These are phyloP conservation scores for Phyllostomus hastatus DNA, from an alignment of 2,113 vertebrate genomes.

Conservation along the genomic window DNA sequence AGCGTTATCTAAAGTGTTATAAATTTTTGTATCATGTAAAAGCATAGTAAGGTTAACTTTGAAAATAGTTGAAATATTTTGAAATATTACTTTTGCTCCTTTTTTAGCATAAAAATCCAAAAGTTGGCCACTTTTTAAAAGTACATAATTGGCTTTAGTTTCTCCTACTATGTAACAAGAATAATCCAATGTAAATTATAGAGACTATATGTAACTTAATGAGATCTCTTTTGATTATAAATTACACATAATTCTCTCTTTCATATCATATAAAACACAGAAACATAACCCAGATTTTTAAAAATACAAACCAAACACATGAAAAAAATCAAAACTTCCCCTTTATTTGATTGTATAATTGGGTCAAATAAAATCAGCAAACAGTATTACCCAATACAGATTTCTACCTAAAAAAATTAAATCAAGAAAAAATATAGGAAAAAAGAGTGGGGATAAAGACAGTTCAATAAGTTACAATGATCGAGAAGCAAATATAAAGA, in stretches of 20 bases:
- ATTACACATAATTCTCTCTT: not conserved
- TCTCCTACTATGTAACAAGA: constrained; percentile 10
- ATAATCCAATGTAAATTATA: constrained; percentile 1
- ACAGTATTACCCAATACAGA: not conserved
- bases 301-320: constrained; percentile 42
- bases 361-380: constrained; percentile 29
- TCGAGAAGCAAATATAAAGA: constrained; percentile 5
- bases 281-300: constrained; percentile 3
- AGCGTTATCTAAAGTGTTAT: not conserved
- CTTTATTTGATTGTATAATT: not conserved
- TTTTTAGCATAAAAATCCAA: not conserved
- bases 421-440: not conserved
- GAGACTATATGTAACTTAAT: not conserved
- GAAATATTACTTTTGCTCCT: not conserved
- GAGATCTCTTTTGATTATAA: not conserved
- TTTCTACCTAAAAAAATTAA: not conserved
- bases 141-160: not conserved
- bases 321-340: not conserved
- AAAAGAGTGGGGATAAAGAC: not conserved
- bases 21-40: not conserved
- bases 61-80: not conserved
- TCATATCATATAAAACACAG: constrained; percentile 25
- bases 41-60: not conserved
- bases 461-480: not conserved
- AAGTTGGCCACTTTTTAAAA: not conserved